phyloP scores from a whole-genome alignment of 1,140 invertebrate genomes.

The Drosophila kohkoa region DNA sequence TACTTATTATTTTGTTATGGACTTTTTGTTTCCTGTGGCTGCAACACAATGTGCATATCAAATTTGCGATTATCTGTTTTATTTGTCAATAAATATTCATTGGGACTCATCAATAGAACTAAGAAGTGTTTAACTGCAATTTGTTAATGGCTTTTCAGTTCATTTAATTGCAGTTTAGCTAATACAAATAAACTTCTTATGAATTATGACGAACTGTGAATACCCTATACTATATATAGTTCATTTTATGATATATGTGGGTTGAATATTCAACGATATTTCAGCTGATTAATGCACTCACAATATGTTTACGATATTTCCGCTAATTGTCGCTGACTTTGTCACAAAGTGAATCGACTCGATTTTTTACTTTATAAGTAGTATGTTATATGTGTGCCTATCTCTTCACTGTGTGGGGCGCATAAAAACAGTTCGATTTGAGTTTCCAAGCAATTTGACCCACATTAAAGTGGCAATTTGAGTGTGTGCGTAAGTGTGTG shows the following conservation, averaged over 20 bases:
- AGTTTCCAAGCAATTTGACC: slow-evolving; percentile 28
- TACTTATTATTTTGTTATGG: too few relatives aligned
- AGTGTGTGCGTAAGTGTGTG: neutral
- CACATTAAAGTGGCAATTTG: slow-evolving; percentile 11
- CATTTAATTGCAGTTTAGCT: slow-evolving; percentile 10
- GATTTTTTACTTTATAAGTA: too few relatives aligned
- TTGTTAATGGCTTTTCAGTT: slow-evolving; percentile 25
- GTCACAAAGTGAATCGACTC: too few relatives aligned
- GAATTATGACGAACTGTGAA: too few relatives aligned
- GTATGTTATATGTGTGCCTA: too few relatives aligned
- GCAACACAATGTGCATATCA: neutral
- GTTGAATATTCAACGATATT: too few relatives aligned
- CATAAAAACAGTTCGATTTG: slow-evolving; percentile 9
- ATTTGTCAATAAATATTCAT: neutral
- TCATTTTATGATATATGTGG: too few relatives aligned
- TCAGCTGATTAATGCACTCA: too few relatives aligned
- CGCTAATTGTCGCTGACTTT: too few relatives aligned
- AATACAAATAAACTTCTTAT: neutral
- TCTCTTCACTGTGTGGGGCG: neutral
- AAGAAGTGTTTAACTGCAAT: slow-evolving; percentile 7
- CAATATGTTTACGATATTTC: too few relatives aligned
- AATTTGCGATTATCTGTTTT: neutral
- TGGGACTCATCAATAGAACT: neutral
- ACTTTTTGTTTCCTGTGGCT: too few relatives aligned
- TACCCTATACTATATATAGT: too few relatives aligned